phyloP scores from a whole-genome alignment of 2,113 vertebrate species.

The Dicrurus megarhynchus region DNA sequence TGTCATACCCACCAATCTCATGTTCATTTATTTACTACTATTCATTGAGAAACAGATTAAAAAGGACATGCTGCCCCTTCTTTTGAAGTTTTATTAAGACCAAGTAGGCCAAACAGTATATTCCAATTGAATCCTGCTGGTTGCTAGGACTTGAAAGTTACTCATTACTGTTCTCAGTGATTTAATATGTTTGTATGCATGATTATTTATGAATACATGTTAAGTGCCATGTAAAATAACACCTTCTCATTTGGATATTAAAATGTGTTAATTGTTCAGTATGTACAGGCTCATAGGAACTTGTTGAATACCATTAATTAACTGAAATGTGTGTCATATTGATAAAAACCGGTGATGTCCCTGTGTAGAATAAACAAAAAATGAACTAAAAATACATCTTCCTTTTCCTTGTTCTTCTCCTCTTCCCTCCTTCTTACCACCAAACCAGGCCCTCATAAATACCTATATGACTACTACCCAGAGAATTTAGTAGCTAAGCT shows the following conservation, averaged over 20 bases:
- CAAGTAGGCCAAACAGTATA: conserved; percentile 71
- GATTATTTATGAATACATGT: conserved; percentile 75
- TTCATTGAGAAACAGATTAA: conserved; percentile 74
- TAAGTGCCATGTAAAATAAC: conserved; percentile 58
- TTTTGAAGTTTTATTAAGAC: conserved; percentile 75
- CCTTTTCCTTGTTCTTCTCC: background rate
- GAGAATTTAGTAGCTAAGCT: background rate
- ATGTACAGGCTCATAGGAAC: conserved; percentile 24
- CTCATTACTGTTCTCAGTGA: conserved; percentile 74
- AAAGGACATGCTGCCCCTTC: conserved; percentile 72
- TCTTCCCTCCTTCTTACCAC: background rate
- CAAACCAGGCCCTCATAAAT: background rate
- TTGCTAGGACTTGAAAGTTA: conserved; percentile 77
- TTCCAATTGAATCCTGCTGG: conserved; percentile 69
- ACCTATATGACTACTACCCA: background rate
- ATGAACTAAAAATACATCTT: background rate
- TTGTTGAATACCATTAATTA: conserved; percentile 36
- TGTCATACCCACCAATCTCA: conserved; percentile 76
- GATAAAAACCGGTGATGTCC: background rate
- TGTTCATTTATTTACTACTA: conserved; percentile 77
- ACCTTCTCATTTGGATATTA: conserved; percentile 46
- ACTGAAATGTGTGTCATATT: background rate
- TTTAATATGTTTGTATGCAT: conserved; percentile 79
- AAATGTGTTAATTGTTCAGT: conserved; percentile 20
- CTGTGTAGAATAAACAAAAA: background rate